Conservation (phyloP, 2,888 invertebrate species). For the Tortricodes alternella region DNA sequence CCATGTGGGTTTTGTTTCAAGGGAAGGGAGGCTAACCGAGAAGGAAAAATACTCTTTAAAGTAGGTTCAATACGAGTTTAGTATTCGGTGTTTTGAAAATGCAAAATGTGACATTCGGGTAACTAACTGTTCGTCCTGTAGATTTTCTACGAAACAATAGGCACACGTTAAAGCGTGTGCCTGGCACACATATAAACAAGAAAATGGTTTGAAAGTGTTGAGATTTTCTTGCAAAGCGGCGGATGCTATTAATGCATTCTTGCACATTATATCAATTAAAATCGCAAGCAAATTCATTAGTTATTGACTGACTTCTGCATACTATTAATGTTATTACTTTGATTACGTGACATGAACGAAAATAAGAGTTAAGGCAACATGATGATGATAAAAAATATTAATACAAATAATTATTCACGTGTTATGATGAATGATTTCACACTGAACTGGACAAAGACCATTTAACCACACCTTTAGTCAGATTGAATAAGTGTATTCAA, state of each 20-base stretch:
- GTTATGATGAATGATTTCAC: background rate
- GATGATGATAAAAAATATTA: background rate
- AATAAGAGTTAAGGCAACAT: slow-evolving; percentile 17
- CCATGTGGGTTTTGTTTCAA: too few species aligned
- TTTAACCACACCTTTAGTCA: background rate
- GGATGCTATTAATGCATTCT: slow-evolving; percentile 3
- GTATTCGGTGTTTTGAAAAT: too few species aligned
- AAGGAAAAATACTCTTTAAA: too few species aligned
- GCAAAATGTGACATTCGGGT: too few species aligned
- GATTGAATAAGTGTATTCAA: background rate
- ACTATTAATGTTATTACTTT: slow-evolving; percentile 30
- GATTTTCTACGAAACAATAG: too few species aligned
- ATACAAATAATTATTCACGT: background rate
- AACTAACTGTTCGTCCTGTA: too few species aligned
- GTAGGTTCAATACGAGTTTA: too few species aligned
- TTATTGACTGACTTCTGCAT: slow-evolving; percentile 72
- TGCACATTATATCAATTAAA: slow-evolving; percentile 31
- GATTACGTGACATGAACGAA: slow-evolving; percentile 14
- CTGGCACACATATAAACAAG: background rate
- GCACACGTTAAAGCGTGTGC: background rate
- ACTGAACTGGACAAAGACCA: background rate
- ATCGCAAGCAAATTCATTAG: slow-evolving; percentile 37
- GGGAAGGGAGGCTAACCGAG: too few species aligned
- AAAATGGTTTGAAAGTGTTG: background rate
- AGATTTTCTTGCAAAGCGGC: background rate